Evolutionary conservation across 2,797 vertebrate species (phyloP), one percentile per base, ranked within the genome.

Genomic region (Pseudochaenichthys georgianus): DNA sequence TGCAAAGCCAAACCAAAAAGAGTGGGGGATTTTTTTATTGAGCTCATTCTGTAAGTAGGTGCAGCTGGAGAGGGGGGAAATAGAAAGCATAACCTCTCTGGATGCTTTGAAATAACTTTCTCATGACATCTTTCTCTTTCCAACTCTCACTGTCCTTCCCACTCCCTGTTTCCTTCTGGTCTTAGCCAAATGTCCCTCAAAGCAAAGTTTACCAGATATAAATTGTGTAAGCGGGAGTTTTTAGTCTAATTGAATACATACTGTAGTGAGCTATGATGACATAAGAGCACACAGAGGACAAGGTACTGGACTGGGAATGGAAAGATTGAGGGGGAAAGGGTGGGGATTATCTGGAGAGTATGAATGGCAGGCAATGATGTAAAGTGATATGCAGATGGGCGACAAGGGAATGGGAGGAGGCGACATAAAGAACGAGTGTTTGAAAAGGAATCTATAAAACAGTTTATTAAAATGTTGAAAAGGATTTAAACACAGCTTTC

Each of bases 71-170:
- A 77, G 31, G 31, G 31, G 31, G 72, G 79, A 75, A 68, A 73
- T 60, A 77, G 42, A 53, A 76, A 86, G 71, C 52, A 55, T 51
- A 70, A 81, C 59, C 55, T 75, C 75, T 88, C 67, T 60, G 66
- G 42, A 88, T 80, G 77, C 69, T 61, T 74, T 80, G 64, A 92
- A 90, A 75, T 88, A 48, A 76, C 81, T 89, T 89, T 89, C 85
- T 90, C 87, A 80, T 87, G 84, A 73, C 71, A 64, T 23, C 65
- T 82, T 70, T 85, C 63, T 66, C 23, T 38, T 73, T 72, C 77
- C 67, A 69, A 81, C 78, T 66, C 47, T 87, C 73, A 34, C 80
- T 93, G 92, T 92, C 83, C 86, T 68, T 60, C 83, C 89, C 90
- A 81, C 89, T 87, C 90, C 88, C 83, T 64, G 57, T 86, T 91